Base-by-base conservation (phyloP, 1,140 invertebrate species). In the Solen grandis region DNA sequence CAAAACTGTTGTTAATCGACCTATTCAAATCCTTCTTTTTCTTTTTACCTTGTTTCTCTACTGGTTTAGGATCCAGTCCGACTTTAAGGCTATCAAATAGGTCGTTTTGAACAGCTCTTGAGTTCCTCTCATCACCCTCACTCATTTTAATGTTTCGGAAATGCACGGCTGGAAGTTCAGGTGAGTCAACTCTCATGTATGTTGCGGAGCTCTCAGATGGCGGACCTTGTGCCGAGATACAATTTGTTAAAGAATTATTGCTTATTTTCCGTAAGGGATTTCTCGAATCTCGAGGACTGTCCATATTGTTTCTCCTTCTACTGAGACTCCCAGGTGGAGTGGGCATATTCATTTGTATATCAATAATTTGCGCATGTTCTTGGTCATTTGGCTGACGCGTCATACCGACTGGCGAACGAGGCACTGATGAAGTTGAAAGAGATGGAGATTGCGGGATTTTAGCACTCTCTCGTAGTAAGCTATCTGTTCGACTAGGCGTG, bases 161-260 rank as follows among this genome's bases (percentile, higher is more conserved):
- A 82, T 92, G 90, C 19, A 90, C 85, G 19, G 86, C 85, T 8
- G 90, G 90, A 8, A 92, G 84, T 66, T 92, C 90, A 3, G 90
- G 90, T 0, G 87, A 87, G 14, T 88, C 87, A 5, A 84, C 82
- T 33, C 83, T 46, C 27, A 69, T 70, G 35, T 85, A 81, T 19
- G 73, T 83, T n/a, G 83, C 73, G 36, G 84, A 86, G 0, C 69
- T 77, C 55, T 86, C 85, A 1, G 85, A 82, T 33, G 84, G 83
- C n/a, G 85, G 84, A 62, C 82, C 84, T 65, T 84, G 83, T 27
- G 80, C 83, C 10, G 85, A 83, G 27, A 88, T 76, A 63, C 85
- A 88, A 57, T 86, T 88, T 54, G 87, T 86, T 33, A 87, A 74
- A n/a, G 89, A 85, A 1, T 85, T 87, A 41, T 82, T 85, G 63